Conservation (phyloP, 2,797 vertebrate genomes). For the Mormyrus hasselquistii region DNA sequence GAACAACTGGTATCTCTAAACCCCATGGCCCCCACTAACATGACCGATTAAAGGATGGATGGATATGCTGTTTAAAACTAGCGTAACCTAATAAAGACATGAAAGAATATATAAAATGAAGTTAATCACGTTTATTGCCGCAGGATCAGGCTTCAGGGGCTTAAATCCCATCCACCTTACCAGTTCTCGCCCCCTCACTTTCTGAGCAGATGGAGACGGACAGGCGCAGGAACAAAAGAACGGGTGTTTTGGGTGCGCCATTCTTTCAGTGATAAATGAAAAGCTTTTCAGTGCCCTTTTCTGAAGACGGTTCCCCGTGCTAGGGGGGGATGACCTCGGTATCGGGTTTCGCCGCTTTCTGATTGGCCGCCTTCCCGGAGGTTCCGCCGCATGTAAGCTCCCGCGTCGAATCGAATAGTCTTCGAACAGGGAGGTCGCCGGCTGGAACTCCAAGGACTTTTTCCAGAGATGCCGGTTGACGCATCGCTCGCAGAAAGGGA, state of each 20-base stretch:
- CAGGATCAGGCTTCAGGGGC: neutral
- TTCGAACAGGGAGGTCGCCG: neutral
- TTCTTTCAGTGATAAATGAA: conserved; percentile 15
- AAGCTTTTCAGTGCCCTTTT: conserved; percentile 12
- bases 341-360: conserved; percentile 9
- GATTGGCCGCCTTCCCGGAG: neutral
- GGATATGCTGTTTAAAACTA: neutral
- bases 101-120: neutral
- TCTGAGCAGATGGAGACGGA: conserved; percentile 8
- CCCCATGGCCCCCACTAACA: neutral
- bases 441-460: neutral
- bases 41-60: neutral
- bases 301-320: neutral
- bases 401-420: neutral
- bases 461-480: neutral
- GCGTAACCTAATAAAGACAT: neutral
- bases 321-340: neutral
- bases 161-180: neutral
- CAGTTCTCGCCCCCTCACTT: neutral
- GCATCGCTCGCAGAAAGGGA: neutral
- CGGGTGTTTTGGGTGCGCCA: neutral
- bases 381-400: neutral
- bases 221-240: neutral
- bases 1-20: neutral
- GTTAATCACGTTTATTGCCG: neutral